These are phyloP conservation scores for Phrynocephalus versicolor DNA, from an alignment of 2,113 vertebrate species.

Conservation along the genomic window DNA sequence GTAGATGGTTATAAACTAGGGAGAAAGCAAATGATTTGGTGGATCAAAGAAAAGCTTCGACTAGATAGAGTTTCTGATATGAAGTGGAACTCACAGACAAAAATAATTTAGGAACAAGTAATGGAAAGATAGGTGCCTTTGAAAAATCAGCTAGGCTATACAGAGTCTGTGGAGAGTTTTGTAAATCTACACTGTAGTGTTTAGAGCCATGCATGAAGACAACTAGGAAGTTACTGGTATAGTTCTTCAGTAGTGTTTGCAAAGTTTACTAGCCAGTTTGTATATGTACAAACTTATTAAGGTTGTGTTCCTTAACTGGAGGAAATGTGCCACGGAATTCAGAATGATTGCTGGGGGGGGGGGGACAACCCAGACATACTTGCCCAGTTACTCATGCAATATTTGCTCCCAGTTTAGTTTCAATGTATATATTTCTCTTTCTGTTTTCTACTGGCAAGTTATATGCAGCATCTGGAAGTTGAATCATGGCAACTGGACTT, in stretches of 20 bases:
- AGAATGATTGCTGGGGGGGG: no score
- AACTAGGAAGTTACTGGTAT: background rate
- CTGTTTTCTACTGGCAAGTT: background rate
- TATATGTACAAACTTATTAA: background rate
- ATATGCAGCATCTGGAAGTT: background rate
- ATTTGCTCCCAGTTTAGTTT: background rate
- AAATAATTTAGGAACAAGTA: background rate
- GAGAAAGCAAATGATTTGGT: background rate
- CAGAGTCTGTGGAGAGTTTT: background rate
- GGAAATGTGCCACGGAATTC: no score
- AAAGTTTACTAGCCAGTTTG: background rate
- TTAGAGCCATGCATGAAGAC: constrained; percentile 1
- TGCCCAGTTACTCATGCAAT: background rate
- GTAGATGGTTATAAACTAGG: constrained; percentile 9
- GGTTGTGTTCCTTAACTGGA: background rate
- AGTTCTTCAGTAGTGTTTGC: background rate
- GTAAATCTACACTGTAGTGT: background rate
- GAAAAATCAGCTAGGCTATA: background rate
- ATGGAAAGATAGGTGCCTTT: background rate
- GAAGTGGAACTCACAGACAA: constrained; percentile 6
- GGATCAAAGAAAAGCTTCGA: background rate
- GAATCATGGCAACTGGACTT: no score
- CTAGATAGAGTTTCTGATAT: background rate
- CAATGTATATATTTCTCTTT: background rate
- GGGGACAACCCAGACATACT: no score